phyloP scores from a whole-genome alignment of 2,113 vertebrate genomes.

The Mesocricetus auratus region DNA sequence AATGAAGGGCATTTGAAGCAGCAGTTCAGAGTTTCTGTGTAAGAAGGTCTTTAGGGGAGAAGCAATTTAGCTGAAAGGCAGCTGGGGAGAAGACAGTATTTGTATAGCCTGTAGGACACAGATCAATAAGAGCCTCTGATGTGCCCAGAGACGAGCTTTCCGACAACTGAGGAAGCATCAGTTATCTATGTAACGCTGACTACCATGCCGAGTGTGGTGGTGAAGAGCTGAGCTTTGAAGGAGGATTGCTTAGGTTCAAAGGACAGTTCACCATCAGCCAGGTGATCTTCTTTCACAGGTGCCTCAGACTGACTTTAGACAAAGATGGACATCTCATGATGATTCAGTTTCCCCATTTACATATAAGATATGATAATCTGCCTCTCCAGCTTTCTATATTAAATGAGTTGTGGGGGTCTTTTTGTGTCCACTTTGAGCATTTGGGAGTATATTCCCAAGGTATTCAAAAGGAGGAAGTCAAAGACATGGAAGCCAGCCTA shows the following conservation, averaged over 20 bases:
- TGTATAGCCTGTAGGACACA: constrained; percentile 22
- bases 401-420: background rate
- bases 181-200: constrained; percentile 13
- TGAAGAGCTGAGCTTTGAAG: constrained; percentile 21
- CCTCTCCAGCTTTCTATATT: background rate
- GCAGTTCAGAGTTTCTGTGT: constrained; percentile 32
- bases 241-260: background rate
- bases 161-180: background rate
- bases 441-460: constrained; percentile 31
- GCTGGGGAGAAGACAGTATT: background rate
- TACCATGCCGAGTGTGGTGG: background rate
- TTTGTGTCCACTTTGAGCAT: background rate
- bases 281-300: background rate
- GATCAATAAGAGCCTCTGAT: constrained; percentile 4
- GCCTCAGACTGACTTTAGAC: background rate
- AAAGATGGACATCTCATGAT: background rate
- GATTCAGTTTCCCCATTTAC: constrained; percentile 22
- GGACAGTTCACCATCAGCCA: background rate
- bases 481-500: background rate
- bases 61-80: constrained; percentile 32
- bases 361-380: background rate
- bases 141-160: constrained; percentile 6
- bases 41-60: constrained; percentile 13
- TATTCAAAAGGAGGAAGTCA: background rate
- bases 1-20: constrained; percentile 33